Evolutionary conservation across 2,888 invertebrate genomes (phyloP).

Genomic region (Lepidocyrtinus sp.): DNA sequence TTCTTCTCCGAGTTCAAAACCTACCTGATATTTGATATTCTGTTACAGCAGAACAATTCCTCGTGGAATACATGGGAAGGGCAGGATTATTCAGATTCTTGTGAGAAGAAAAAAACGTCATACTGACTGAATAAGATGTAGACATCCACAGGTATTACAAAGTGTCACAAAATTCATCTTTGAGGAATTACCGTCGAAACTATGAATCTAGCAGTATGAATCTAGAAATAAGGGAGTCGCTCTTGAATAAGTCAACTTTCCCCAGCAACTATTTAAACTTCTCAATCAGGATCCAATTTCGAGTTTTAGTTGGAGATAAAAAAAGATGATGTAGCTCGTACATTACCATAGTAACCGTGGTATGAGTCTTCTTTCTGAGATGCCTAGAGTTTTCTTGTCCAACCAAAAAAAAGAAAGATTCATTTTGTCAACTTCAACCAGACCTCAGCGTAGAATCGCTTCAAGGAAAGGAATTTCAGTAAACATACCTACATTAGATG

Average conservation of each 20-base stretch:
- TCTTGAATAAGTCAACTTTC: constrained; percentile 61
- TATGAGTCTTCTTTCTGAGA: not conserved
- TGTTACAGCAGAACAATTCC: constrained; percentile 25
- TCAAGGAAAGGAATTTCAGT: constrained; percentile 6
- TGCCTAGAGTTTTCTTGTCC: not conserved
- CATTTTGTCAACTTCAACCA: constrained; percentile 3
- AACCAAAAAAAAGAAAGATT: constrained; percentile 12
- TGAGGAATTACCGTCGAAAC: constrained; percentile 4
- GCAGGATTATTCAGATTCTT: constrained; percentile 28
- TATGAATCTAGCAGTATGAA: not conserved
- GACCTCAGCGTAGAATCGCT: constrained; percentile 4
- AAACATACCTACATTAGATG: not conserved
- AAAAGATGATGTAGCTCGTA: not conserved
- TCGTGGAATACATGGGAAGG: constrained; percentile 28
- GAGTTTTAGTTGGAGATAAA: not conserved
- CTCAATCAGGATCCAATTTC: constrained; percentile 3
- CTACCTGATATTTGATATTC: not conserved
- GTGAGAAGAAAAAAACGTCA: constrained; percentile 1
- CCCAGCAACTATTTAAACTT: constrained; percentile 8
- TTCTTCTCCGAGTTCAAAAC: not conserved
- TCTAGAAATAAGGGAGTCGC: constrained; percentile 71
- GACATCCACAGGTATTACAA: constrained; percentile 24
- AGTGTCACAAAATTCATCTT: constrained; percentile 8
- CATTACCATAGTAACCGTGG: not conserved
- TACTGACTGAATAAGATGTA: not conserved